A percentile compares a stretch with the other conserved stretches of the same genome.
phyloP scores from a whole-genome alignment of 2,797 vertebrate species.

The Eulemur coronatus region DNA sequence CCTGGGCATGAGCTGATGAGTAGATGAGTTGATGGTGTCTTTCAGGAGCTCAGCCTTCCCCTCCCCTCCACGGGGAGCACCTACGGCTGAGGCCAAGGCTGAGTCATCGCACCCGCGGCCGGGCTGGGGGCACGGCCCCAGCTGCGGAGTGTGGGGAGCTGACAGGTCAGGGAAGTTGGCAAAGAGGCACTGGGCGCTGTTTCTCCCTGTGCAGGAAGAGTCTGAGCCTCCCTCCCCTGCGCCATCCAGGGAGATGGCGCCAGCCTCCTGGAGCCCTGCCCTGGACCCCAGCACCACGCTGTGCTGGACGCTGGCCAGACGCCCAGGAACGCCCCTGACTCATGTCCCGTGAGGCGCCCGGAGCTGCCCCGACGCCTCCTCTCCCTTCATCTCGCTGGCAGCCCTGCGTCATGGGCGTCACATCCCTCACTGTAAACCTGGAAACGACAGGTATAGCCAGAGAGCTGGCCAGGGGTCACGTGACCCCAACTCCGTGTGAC shows the following conservation, averaged over 20 bases:
- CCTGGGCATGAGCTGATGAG: not conserved
- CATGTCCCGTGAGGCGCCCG: accelerated
- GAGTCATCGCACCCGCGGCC: not conserved
- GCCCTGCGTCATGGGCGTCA: accelerated
- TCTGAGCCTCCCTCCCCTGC: not conserved
- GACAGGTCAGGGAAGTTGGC: not conserved
- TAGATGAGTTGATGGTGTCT: not conserved
- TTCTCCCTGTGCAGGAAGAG: not conserved
- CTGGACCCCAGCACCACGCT: accelerated
- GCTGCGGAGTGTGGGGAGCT: accelerated
- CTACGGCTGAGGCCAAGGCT: too few species aligned
- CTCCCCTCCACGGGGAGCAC: not conserved
- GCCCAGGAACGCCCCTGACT: not conserved
- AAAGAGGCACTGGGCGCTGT: accelerated
- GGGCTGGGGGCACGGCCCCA: too few species aligned
- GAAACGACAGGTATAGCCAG: not conserved
- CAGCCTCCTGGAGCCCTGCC: not conserved
- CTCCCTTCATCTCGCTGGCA: accelerated
- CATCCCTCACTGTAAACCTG: not conserved
- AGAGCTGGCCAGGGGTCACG: not conserved
- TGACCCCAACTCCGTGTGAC: not conserved
- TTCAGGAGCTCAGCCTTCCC: not conserved
- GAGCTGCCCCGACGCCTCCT: not conserved
- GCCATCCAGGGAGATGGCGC: accelerated
- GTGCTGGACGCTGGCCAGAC: accelerated